Base-by-base conservation (phyloP, 2,113 vertebrate genomes). In the Pteronura brasiliensis region DNA sequence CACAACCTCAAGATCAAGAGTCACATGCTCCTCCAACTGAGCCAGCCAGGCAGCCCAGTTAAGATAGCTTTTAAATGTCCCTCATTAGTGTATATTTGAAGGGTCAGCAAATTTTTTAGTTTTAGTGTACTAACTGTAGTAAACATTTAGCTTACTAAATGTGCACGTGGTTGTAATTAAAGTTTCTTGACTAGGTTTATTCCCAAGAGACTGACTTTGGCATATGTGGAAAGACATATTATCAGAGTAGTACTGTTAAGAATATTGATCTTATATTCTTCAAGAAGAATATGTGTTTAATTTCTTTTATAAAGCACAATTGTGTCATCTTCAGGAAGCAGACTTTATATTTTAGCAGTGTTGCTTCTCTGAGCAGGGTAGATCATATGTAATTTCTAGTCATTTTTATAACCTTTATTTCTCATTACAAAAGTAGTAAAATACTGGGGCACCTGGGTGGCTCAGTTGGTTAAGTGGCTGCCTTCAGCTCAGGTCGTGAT, bases 31-130 rank as follows among this genome's bases (percentile, higher is more conserved):
- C 34, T n/a, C 67, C 67, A 69, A 20, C 34, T 69, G 67, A 69
- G 67, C 18, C 67, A 36, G 17, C 67, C 18, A 36, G 67, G 67
- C 8, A 9, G 1, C 67, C 18, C n/a, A 4, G 34, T 69, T n/a
- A 69, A n/a, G 20, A n/a, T 69, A 85, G n/a, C 25, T 83, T 90
- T 79, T 71, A 92, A 87, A 27, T 93, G 65, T 71, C 13, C 34
- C 44, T 94, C 42, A 27, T 94, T 90, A 85, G 31, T 89, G 9
- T 93, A 52, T 90, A 72, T 87, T 69, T 94, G 83, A 95, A 89
- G 34, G 27, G 11, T 81, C 42, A 94, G 29, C 7, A 10, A 63
- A 27, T 94, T 97, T 90, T 21, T 72, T 80, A 36, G 20, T 90
- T 47, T 84, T 79, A 39, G 18, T 67, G 3, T 63, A 74, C 12